Base-by-base conservation (phyloP, 2,113 vertebrate genomes). In the Corvus cornix region DNA sequence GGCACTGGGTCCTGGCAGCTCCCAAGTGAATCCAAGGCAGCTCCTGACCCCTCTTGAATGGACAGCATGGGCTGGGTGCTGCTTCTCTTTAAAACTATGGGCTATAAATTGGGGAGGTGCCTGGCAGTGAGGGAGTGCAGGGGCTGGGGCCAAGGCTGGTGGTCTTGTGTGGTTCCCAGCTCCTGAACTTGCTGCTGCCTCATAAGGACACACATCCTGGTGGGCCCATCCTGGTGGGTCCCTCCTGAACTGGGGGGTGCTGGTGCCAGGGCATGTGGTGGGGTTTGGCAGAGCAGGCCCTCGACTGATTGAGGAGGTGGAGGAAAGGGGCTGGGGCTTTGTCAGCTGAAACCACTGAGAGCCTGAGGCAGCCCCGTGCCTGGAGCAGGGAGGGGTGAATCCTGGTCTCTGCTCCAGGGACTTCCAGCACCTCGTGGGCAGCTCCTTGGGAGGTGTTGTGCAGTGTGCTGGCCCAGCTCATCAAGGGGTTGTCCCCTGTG, bases 141-240 rank as follows among this genome's bases (percentile, higher is more conserved):
- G 30, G 64, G 4, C 17, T 78, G 73, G 10, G 28, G 37, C 4
- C 14, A 21, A 31, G 44, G 53, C 11, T 3, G 3, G 35, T 1
- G 43, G 2, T 63, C 31, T 3, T 9, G 59, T 35, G 35, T 19
- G 35, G 30, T 9, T 37, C 8, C 62, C 44, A 51, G 17, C 6
- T 55, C 43, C 51, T 46, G 28, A 17, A 13, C 10, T 23, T 43
- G 46, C 52, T 85, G 74, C 8, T 1, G 10, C 16, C 6, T 20
- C 15, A 2, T 0, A 1, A 55, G 73, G 69, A 37, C 24, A 17
- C 14, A 8, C 1, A 12, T 23, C 51, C 69, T 15, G 37, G 2
- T 19, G 52, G 21, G 39, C 8, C 24, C 37, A 12, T 16, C 44
- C 73, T 14, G 35, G 2, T 18, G 60, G 23, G 43, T 9, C 21